Percentiles rank a stretch among this genome's conserved stretches.
phyloP scores from a whole-genome alignment of 1,140 invertebrate genomes.

The Trichomalopsis sarcophagae region DNA sequence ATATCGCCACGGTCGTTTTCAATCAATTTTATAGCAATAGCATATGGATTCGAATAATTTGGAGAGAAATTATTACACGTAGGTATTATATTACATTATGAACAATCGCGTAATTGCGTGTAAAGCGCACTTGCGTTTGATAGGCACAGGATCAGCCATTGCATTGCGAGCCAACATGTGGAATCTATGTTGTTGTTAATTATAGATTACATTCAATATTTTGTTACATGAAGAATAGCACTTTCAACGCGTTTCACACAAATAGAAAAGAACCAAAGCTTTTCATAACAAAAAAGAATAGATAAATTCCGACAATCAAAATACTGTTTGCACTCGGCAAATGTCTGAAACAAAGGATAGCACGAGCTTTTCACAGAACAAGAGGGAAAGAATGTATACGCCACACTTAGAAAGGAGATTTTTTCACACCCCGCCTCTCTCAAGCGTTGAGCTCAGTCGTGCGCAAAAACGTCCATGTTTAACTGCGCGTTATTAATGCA shows the following conservation, averaged over 20 bases:
- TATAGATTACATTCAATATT: too few species aligned
- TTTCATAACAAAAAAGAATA: neutral
- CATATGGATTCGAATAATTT: too few species aligned
- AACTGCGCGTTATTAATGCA: constrained; percentile 9
- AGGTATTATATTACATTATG: too few species aligned
- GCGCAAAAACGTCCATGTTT: neutral
- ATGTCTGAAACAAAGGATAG: neutral
- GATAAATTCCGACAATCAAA: neutral
- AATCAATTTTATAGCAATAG: neutral
- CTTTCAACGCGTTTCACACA: too few species aligned
- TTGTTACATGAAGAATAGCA: too few species aligned
- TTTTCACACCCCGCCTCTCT: neutral
- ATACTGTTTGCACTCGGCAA: neutral
- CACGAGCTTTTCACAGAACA: neutral
- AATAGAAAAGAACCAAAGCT: too few species aligned
- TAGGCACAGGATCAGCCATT: too few species aligned
- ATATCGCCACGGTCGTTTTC: neutral
- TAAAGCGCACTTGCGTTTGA: too few species aligned
- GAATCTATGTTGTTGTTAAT: too few species aligned
- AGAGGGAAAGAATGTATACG: neutral
- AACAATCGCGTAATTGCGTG: too few species aligned
- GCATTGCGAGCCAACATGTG: too few species aligned
- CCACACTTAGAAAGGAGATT: neutral
- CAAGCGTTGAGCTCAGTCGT: neutral
- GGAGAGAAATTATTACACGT: too few species aligned